Conservation (phyloP, 2,113 vertebrate genomes). For the Tretioscincus oriximinensis region DNA sequence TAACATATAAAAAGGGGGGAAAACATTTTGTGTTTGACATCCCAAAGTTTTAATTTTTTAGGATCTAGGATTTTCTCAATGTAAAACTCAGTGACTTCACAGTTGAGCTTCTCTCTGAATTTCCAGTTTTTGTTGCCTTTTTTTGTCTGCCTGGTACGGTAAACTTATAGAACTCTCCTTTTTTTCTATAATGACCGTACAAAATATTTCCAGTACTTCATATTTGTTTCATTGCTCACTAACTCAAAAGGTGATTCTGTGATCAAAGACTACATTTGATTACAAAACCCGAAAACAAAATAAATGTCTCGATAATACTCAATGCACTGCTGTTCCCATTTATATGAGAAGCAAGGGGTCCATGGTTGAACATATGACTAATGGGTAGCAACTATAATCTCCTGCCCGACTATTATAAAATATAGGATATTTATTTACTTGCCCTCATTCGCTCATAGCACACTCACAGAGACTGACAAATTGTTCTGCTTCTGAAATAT, state of each 20-base stretch:
- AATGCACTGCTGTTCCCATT: constrained; percentile 20
- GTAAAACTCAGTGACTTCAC: background rate
- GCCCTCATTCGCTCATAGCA: background rate
- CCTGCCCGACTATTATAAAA: constrained; percentile 27
- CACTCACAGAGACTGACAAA: constrained; percentile 17
- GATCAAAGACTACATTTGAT: background rate
- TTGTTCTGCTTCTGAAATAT: background rate
- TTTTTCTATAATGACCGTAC: accelerated
- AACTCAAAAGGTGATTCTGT: background rate
- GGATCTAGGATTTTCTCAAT: too few species aligned
- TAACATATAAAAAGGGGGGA: too few species aligned
- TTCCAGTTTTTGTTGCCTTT: background rate
- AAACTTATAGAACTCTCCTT: background rate
- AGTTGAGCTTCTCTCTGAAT: background rate
- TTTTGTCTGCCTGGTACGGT: background rate
- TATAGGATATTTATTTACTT: constrained; percentile 49
- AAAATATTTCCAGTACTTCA: background rate
- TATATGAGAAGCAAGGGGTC: constrained; percentile 24
- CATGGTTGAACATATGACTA: constrained; percentile 46
- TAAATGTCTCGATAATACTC: constrained; percentile 9
- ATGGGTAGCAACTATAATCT: constrained; percentile 42
- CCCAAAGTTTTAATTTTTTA: too few species aligned
- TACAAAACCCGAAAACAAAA: constrained; percentile 17
- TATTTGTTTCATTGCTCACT: background rate
- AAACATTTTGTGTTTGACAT: too few species aligned